Base-by-base conservation (phyloP, 1,140 invertebrate species). In the Spodoptera frugiperda region DNA sequence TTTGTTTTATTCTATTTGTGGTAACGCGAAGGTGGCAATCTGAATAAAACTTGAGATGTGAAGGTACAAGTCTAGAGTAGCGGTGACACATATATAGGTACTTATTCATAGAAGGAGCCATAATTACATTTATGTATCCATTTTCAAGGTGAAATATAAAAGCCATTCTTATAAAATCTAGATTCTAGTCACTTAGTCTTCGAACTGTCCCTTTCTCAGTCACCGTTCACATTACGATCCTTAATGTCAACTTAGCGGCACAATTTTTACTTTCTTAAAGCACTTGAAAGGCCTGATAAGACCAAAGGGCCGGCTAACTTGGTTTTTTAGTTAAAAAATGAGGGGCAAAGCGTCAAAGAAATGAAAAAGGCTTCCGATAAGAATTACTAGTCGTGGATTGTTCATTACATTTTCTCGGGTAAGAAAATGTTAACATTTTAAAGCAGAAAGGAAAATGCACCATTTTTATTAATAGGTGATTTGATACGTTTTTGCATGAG, bases 221-320 rank as follows among this genome's bases (percentile, higher is more conserved):
- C 48, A 25, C 48, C 19, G 11, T 14, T 68, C 15, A 68, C 65
- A 51, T 68, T 68, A n/a, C 51, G 48, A 68, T 25, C 25, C 11
- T 53, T 15, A 68, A 68, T 53, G 12, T 68, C 48, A 46, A 21
- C 49, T 19, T 48, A 21, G 25, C n/a, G 48, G 25, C 21, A 30
- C 46, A 51, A 51, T 53, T 68, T 39, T 68, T 68, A 21, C 46
- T n/a, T 30, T 33, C 49, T 17, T 39, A 33, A 30, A 68, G 17
- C 25, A 68, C 48, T 68, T 53, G 21, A 15, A 51, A 68, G 48
- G 33, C 51, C 30, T 53, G 65, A 68, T 68, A 53, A 68, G 25
- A 53, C 21, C 65, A 15, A 68, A 68, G 25, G 25, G n/a, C n/a
- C n/a, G 48, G 21, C 49, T 33, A 53, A 53, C 21, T 68, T 51